Base-by-base conservation (phyloP, 2,113 vertebrate species). In the Carassius gibelio region DNA sequence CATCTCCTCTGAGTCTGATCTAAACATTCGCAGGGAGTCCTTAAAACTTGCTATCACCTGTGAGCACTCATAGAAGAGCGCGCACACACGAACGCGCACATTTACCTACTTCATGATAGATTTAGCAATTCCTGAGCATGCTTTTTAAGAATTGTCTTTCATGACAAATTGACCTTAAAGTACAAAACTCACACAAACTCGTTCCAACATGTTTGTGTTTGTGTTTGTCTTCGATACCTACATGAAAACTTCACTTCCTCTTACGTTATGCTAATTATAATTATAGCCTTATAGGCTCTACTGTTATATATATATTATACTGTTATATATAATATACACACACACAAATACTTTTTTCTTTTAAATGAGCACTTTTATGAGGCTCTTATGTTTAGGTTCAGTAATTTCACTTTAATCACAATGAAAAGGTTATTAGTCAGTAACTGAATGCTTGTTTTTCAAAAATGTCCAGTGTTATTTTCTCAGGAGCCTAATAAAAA, bases 61-160 rank as follows among this genome's bases (percentile, higher is more conserved):
- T 81, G 64, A 59, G 42, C n/a, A 62, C 55, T 79, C 34, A 3
- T 61, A 59, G 15, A 68, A 15, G 50, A 13, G 23, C 11, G 17
- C 68, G 75, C 77, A 81, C 45, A 78, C 80, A 77, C 36, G 83
- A 62, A 78, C 52, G 76, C 42, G 79, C 52, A 14, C 79, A 76
- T 3, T 48, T 77, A 83, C 55, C 55, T 30, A 48, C 5, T 55
- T 8, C 8, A 15, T 75, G 74, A 75, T 23, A 75, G 48, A 30
- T 75, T 52, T 75, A 52, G 42, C 48, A 26, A 52, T 48, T 52
- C 74, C 23, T 19, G 23, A 75, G 23, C 45, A 48, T 21, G 9
- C 21, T 23, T 74, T 71, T 38, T 38, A 21, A 45, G 19, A 74
- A 74, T 45, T n/a, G 21, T 45, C 36, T 38, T 50, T 68, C 6